Percentiles rank a stretch among this genome's conserved stretches.
Conservation (phyloP, 2,797 vertebrate species). For the Melanotaenia maccullochi region DNA sequence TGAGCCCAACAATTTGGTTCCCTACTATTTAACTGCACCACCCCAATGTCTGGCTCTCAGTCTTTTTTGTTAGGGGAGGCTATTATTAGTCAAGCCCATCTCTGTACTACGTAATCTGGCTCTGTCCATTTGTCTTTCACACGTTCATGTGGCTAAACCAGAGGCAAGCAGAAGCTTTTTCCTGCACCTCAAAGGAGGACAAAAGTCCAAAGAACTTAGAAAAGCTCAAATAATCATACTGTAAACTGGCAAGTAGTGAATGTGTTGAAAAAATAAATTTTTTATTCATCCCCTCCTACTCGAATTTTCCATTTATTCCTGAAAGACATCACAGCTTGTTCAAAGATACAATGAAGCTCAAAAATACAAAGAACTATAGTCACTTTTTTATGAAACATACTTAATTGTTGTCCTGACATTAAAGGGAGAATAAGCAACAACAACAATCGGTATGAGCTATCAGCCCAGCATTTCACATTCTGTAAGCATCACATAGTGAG, state of each 20-base stretch:
- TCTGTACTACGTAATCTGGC: conserved; percentile 45
- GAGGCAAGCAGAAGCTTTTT: conserved; percentile 19
- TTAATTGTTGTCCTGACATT: no score
- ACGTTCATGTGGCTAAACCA: conserved; percentile 32
- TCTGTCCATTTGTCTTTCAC: conserved; percentile 47
- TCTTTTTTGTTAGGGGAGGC: conserved; percentile 67
- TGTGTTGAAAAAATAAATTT: neutral
- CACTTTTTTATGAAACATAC: no score
- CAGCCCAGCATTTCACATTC: no score
- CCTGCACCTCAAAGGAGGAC: conserved; percentile 10
- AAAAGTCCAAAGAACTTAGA: neutral
- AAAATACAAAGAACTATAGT: neutral
- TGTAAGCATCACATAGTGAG: no score
- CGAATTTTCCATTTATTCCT: neutral
- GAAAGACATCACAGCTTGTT: no score
- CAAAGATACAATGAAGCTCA: neutral
- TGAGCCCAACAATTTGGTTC: conserved; percentile 42
- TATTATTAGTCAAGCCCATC: conserved; percentile 71
- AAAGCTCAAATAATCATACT: neutral
- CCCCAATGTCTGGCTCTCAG: conserved; percentile 58
- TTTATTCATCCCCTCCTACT: neutral
- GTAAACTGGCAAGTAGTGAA: neutral
- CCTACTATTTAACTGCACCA: conserved; percentile 72
- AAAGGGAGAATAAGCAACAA: no score
- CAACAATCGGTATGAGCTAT: no score